Evolutionary conservation across 2,888 invertebrate species (phyloP).

Genomic region (Rhagium mordax): DNA sequence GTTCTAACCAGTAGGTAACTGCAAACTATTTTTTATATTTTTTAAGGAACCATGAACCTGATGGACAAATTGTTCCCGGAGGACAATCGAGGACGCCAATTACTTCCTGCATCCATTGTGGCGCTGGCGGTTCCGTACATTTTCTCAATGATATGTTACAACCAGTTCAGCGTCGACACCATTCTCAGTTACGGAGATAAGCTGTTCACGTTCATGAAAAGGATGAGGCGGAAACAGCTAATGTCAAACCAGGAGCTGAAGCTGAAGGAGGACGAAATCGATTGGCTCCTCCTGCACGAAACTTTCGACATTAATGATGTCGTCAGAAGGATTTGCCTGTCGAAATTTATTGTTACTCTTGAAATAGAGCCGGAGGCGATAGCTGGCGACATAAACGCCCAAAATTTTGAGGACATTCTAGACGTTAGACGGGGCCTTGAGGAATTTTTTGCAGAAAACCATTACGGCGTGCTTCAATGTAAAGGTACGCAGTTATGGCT

Average conservation of each 20-base stretch:
- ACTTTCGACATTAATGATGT: conserved; percentile 60
- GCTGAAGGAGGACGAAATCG: conserved; percentile 61
- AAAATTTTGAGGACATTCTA: conserved; percentile 58
- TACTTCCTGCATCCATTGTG: conserved; percentile 73
- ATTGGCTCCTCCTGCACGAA: conserved; percentile 56
- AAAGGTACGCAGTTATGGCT: no score
- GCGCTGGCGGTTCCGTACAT: conserved; percentile 75
- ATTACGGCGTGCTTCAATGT: conserved; percentile 66
- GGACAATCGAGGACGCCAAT: conserved; percentile 69
- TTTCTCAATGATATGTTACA: conserved; percentile 75
- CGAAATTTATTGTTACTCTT: conserved; percentile 64
- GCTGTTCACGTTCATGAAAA: conserved; percentile 72
- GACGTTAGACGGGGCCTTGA: conserved; percentile 65
- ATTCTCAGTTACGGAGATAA: conserved; percentile 78
- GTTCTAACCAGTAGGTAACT: no score
- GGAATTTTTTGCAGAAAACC: conserved; percentile 64
- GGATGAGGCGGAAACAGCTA: conserved; percentile 53
- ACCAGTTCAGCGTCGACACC: conserved; percentile 73
- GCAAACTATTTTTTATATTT: no score
- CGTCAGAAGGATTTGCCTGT: conserved; percentile 63
- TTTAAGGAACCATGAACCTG: conserved; percentile 60
- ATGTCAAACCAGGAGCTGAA: conserved; percentile 35
- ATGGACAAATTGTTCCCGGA: conserved; percentile 61
- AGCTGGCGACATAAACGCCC: conserved; percentile 64
- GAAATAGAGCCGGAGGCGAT: conserved; percentile 63